Evolutionary conservation across 1,140 invertebrate species (phyloP).

Genomic region (Formica selysi): DNA sequence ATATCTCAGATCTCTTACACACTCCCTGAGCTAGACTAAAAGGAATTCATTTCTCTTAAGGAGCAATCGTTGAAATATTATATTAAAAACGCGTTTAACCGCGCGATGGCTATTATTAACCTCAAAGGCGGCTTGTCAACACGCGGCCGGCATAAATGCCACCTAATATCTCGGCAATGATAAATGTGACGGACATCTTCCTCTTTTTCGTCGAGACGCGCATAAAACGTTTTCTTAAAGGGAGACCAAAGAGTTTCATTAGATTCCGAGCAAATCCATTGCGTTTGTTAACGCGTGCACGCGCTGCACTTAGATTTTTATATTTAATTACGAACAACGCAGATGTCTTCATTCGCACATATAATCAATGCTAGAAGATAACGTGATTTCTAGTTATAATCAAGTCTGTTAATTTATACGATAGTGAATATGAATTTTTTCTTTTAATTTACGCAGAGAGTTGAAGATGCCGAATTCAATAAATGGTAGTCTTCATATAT

Average conservation of each 20-base stretch:
- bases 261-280: slow-evolving; percentile 49
- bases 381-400: slow-evolving; percentile 9
- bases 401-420: neutral
- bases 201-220: slow-evolving; percentile 43
- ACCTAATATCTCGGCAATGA: slow-evolving; percentile 62
- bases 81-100: slow-evolving; percentile 55
- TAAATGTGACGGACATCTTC: slow-evolving; percentile 56
- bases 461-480: neutral
- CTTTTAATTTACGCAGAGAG: neutral
- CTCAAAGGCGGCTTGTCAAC: slow-evolving; percentile 59
- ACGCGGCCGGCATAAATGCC: slow-evolving; percentile 53
- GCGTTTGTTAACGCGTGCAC: slow-evolving; percentile 32
- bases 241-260: slow-evolving; percentile 50
- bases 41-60: neutral
- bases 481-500: neutral
- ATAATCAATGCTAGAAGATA: slow-evolving; percentile 14
- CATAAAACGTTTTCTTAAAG: slow-evolving; percentile 57
- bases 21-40: neutral
- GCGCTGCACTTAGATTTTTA: slow-evolving; percentile 30
- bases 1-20: neutral
- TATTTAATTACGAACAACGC: slow-evolving; percentile 53
- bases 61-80: slow-evolving; percentile 34
- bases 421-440: neutral
- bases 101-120: slow-evolving; percentile 57
- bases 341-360: slow-evolving; percentile 41